A percentile compares a stretch with the other conserved stretches of the same genome.
Evolutionary conservation across 2,113 vertebrate genomes (phyloP).

Genomic region (Anguilla japonica): DNA sequence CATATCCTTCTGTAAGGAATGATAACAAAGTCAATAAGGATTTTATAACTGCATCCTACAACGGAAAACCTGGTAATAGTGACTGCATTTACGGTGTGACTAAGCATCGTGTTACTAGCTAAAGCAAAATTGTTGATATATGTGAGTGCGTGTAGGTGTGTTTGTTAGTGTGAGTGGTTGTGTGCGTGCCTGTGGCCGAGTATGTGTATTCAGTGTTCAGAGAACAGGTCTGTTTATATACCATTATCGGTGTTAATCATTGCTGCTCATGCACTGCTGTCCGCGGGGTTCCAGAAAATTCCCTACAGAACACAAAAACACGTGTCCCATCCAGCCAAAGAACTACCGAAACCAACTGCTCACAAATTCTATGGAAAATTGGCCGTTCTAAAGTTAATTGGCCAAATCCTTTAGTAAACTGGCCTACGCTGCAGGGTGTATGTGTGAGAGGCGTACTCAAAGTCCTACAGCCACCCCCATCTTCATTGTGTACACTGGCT

Average conservation of each 20-base stretch:
- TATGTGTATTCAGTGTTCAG: neutral
- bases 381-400: neutral
- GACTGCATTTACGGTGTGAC: neutral
- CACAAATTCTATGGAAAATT: neutral
- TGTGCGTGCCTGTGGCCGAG: neutral
- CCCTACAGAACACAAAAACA: neutral
- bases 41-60: neutral
- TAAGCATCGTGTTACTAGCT: neutral
- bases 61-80: neutral
- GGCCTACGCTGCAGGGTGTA: neutral
- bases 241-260: slow-evolving; percentile 29
- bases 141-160: neutral
- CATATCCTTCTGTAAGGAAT: neutral
- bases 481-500: too few species aligned
- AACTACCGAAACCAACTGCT: neutral
- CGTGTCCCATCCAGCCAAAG: neutral
- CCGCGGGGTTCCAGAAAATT: neutral
- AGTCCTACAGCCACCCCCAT: too few species aligned
- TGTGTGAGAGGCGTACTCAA: too few species aligned
- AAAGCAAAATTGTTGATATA: neutral
- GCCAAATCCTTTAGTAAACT: neutral
- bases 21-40: neutral
- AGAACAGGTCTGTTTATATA: slow-evolving; percentile 44
- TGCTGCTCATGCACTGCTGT: neutral
- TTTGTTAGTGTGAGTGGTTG: neutral